Evolutionary conservation across 2,888 invertebrate species (phyloP).

Genomic region (Pandemis heparana): DNA sequence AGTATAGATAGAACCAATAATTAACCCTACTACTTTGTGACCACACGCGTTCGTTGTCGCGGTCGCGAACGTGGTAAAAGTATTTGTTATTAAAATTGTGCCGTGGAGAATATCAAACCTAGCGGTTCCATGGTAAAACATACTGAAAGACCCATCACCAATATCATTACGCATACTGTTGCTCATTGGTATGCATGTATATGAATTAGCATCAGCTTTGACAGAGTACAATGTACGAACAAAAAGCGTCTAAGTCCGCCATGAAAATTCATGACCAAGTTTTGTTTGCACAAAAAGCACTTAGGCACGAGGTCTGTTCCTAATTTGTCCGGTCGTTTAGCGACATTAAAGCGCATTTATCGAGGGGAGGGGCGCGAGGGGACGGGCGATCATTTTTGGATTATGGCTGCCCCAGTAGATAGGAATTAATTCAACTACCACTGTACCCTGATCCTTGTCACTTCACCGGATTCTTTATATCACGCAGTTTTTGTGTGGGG

Average conservation of each 20-base stretch:
- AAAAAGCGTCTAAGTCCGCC: neutral
- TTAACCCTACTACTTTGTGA: too few species aligned
- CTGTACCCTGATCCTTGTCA: constrained; percentile 60
- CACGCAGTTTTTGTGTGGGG: constrained; percentile 47
- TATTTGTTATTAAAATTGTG: too few species aligned
- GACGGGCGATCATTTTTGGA: constrained; percentile 82
- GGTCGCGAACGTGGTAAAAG: too few species aligned
- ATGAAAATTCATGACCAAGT: constrained; percentile 4
- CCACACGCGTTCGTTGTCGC: too few species aligned
- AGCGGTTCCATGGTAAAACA: too few species aligned
- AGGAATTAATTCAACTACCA: constrained; percentile 79
- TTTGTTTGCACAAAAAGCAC: constrained; percentile 23
- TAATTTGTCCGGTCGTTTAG: constrained; percentile 63
- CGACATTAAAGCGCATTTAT: constrained; percentile 80
- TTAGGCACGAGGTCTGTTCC: constrained; percentile 46
- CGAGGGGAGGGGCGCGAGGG: constrained; percentile 58
- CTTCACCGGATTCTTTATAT: constrained; percentile 45
- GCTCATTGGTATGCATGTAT: neutral
- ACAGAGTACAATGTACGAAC: neutral
- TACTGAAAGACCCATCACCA: too few species aligned
- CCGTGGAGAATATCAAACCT: too few species aligned
- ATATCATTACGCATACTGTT: too few species aligned
- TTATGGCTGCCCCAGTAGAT: constrained; percentile 78
- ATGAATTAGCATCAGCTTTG: neutral
- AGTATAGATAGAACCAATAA: neutral